These are phyloP conservation scores for Spheniscus mendiculus DNA, from an alignment of 2,113 vertebrate genomes.

Conservation along the genomic window DNA sequence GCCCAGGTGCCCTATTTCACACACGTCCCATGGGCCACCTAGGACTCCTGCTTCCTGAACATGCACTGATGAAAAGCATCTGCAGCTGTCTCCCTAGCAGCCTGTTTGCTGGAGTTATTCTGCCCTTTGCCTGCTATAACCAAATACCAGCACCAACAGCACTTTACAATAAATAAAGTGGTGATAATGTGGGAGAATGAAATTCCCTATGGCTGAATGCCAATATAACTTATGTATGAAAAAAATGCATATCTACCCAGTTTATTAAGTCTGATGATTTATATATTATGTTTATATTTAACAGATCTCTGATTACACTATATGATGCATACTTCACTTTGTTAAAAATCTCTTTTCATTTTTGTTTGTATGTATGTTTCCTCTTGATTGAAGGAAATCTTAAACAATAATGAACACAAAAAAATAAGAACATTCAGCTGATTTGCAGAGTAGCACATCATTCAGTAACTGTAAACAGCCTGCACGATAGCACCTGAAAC, in stretches of 20 bases:
- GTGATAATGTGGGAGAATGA: background rate
- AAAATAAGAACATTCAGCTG: background rate
- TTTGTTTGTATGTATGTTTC: background rate
- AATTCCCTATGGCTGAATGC: background rate
- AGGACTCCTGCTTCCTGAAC: background rate
- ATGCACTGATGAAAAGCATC: fast-evolving
- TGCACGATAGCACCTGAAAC: background rate
- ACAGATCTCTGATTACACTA: background rate
- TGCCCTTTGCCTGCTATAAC: background rate
- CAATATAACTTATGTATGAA: background rate
- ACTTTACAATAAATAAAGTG: background rate
- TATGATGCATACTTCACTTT: background rate
- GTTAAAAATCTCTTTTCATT: background rate
- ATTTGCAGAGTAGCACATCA: background rate
- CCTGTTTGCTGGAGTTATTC: background rate
- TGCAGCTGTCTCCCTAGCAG: background rate
- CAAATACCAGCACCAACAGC: background rate
- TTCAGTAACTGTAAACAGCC: background rate
- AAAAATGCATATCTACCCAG: background rate
- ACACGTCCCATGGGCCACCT: background rate
- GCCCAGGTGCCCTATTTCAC: background rate
- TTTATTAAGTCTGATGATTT: background rate
- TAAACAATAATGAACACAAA: background rate
- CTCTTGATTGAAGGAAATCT: background rate
- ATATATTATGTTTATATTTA: background rate